Evolutionary conservation across 2,888 invertebrate genomes (phyloP).

Genomic region (Stenurella melanura): DNA sequence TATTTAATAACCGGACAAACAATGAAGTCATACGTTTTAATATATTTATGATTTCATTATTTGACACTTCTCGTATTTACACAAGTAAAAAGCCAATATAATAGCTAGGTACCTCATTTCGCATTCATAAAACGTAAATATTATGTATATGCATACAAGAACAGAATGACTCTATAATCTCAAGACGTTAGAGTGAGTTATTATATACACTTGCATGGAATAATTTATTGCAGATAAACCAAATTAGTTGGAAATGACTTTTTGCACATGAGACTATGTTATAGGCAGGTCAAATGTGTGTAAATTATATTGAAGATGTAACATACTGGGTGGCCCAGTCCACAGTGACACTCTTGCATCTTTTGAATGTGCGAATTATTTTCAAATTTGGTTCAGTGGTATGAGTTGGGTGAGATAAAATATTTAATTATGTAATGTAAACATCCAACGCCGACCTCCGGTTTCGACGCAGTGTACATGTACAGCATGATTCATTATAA

Average conservation of each 20-base stretch:
- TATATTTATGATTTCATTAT: constrained; percentile 28
- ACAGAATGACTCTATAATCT: neutral
- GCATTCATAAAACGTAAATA: constrained; percentile 7
- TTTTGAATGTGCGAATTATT: too few species aligned
- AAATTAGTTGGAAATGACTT: constrained; percentile 1
- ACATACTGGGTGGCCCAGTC: too few species aligned
- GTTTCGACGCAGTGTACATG: too few species aligned
- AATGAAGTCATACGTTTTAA: constrained; percentile 27
- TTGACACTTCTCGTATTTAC: neutral
- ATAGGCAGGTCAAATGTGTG: too few species aligned
- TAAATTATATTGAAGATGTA: too few species aligned
- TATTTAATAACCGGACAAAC: constrained; percentile 22
- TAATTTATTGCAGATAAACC: neutral
- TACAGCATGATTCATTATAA: too few species aligned
- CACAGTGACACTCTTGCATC: too few species aligned
- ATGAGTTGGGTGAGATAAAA: too few species aligned
- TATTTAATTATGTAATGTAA: too few species aligned
- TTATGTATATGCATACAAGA: neutral
- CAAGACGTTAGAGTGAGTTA: neutral
- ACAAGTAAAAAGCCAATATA: neutral
- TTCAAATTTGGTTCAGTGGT: too few species aligned
- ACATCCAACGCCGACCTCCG: too few species aligned
- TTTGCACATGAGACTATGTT: neutral
- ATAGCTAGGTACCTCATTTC: neutral
- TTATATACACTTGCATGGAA: neutral